phyloP scores from a whole-genome alignment of 1,140 invertebrate genomes.

The Drosophila gunungcola region DNA sequence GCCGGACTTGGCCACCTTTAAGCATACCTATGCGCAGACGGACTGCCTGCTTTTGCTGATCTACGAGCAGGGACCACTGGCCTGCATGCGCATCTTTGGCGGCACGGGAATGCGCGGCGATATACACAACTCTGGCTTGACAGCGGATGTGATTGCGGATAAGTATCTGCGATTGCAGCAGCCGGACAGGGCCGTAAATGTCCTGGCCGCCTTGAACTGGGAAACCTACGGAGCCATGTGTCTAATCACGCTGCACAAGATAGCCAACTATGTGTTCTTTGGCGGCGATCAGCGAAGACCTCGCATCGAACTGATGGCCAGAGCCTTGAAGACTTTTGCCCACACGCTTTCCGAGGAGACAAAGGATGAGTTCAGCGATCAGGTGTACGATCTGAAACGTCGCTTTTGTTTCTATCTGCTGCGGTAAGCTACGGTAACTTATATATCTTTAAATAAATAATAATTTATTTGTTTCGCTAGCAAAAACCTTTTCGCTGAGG shows the following conservation, averaged over 20 bases:
- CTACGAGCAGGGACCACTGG: constrained; percentile 87
- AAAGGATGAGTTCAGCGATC: constrained; percentile 89
- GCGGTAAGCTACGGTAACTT: constrained; percentile 85
- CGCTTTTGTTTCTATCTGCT: constrained; percentile 92
- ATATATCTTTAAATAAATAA: not conserved
- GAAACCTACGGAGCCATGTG: constrained; percentile 89
- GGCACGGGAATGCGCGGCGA: constrained; percentile 79
- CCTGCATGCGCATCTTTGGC: constrained; percentile 72
- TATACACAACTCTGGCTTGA: constrained; percentile 85
- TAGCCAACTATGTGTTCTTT: constrained; percentile 88
- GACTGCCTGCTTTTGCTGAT: constrained; percentile 86
- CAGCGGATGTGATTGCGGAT: constrained; percentile 87
- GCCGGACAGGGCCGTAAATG: constrained; percentile 89
- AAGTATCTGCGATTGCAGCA: constrained; percentile 89
- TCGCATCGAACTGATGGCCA: constrained; percentile 89
- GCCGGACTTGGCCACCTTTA: constrained; percentile 85
- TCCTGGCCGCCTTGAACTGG: constrained; percentile 90
- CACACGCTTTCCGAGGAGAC: constrained; percentile 88
- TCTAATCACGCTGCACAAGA: constrained; percentile 89
- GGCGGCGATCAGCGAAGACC: constrained; percentile 86
- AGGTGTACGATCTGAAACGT: constrained; percentile 90
- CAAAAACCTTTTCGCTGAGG: constrained; percentile 92
- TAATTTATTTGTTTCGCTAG: constrained; percentile 83
- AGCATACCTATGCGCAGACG: constrained; percentile 85
- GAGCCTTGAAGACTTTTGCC: constrained; percentile 89